Evolutionary conservation across 1,140 invertebrate species (phyloP), one percentile per base, ranked within the genome.

Genomic region (Sycophila sp.): DNA sequence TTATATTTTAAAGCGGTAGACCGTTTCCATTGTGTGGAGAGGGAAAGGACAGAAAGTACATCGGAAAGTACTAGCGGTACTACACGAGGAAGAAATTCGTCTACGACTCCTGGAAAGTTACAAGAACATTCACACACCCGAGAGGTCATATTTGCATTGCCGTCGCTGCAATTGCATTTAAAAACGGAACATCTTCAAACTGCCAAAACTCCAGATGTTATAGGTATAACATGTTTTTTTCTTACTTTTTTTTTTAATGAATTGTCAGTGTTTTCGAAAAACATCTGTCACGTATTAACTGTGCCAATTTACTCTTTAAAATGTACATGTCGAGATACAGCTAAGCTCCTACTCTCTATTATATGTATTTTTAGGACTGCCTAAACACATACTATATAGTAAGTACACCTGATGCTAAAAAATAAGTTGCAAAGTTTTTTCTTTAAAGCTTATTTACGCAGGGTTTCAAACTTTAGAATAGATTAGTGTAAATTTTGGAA

Each of bases 131-230:
- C 94, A 78, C 96, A 98, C 80, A 94, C 93, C 58, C 90, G 94
- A 34, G 97, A 99, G 88, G 94, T 97, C 4, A 98, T 99, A 80
- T 98, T 98, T 88, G 95, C 95, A 6, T 85, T 99, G 70, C 97
- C 97, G 0, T 94, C 94, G 19, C 87, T 98, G 75, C 95, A 97
- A 86, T 87, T 98, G 69, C 94, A 97, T 80, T 89, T 98, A 40
- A 96, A 97, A 87, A 98, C 96, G 2, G 94, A 96, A 80, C 97
- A 99, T 85, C 87, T 93, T 49, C 95, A 97, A 87, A 89, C 89
- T 5, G 87, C 89, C 40, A 86, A 79, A 56, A 91, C 92, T 67
- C 93, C 93, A n/a, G 91, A 92, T 76, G 87, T 91, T 22, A 87
- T 87, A 73, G 92, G 92, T 93, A 81, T 76, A 73, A n/a, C 69